Conservation (phyloP, 2,113 vertebrate species). For the Spermophilus dauricus region DNA sequence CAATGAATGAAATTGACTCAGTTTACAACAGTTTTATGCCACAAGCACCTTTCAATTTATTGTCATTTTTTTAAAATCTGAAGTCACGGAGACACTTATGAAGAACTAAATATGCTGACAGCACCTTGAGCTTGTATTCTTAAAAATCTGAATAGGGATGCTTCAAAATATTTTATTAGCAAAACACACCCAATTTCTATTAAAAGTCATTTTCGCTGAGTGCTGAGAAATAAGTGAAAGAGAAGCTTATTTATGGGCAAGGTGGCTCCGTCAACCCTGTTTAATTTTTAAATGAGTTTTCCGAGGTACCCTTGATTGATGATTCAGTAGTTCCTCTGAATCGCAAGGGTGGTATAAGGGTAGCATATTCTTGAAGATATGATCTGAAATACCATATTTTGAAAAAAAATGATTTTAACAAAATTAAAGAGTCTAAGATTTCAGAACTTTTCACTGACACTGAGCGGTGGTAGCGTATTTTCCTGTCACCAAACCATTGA, state of each 20-base stretch:
- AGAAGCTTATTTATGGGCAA: slow-evolving; percentile 41
- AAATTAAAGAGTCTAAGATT: slow-evolving; percentile 58
- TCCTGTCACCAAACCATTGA: slow-evolving; percentile 46
- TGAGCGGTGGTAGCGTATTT: neutral
- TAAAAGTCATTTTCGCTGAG: neutral
- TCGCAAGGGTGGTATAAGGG: slow-evolving; percentile 1
- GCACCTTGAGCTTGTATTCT: neutral
- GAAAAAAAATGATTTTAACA: neutral
- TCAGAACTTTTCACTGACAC: slow-evolving; percentile 36
- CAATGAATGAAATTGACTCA: neutral
- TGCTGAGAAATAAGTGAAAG: slow-evolving; percentile 18
- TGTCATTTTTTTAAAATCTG: slow-evolving; percentile 16
- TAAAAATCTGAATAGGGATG: neutral
- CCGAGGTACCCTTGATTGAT: neutral
- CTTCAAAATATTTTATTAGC: slow-evolving; percentile 36
- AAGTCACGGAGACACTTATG: neutral
- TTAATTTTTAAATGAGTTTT: slow-evolving; percentile 53
- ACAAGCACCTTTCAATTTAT: neutral
- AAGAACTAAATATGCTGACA: neutral
- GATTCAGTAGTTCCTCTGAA: slow-evolving; percentile 57
- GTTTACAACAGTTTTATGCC: neutral
- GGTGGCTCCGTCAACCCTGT: neutral
- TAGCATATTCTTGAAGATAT: slow-evolving; percentile 61
- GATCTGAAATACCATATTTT: slow-evolving; percentile 51
- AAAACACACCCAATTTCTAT: slow-evolving; percentile 7